Base-by-base conservation (phyloP, 2,113 vertebrate genomes). In the Daubentonia madagascariensis region DNA sequence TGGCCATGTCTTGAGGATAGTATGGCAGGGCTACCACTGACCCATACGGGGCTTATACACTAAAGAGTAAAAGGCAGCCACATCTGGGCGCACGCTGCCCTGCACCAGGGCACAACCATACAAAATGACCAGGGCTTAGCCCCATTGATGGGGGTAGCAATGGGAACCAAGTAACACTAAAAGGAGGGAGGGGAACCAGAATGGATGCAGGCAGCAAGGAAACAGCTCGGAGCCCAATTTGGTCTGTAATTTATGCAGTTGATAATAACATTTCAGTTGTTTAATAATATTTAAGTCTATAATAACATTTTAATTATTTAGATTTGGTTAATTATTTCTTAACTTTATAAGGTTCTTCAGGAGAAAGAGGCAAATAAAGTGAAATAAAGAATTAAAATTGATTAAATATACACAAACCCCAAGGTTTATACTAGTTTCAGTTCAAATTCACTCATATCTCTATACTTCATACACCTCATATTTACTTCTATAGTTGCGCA, bases 321-420 rank as follows among this genome's bases (percentile, higher is more conserved):
- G 35, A 72, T 35, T 80, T n/a, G 65, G 35, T 43, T 63, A 52
- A 73, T 95, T 89, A 63, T 86, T 84, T 37, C 48, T 92, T 86
- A 43, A 72, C 32, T 95, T 95, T 63, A 43, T 86, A 85, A 63
- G 22, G 1, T 40, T 63, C 50, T 63, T 81, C 57, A 86, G 73
- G 54, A 76, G 45, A 67, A 93, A 91, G 68, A 89, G 18, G 13
- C 25, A 68, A 93, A 80, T 12, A 11, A 78, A 65, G 16, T 52
- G 59, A 94, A 97, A 79, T 93, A 52, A 75, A 57, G 48, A 85
- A 93, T 22, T 94, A 16, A 88, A 68, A 28, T 72, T 65, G 37
- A 72, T 80, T 79, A 57, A 79, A 12, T 75, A 67, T 5, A 1
- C 8, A 9, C 11, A 94, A 23, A n/a, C 7, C 45, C 22, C 5